Conservation (phyloP, 2,797 vertebrate species). For the Danio kyathit region DNA sequence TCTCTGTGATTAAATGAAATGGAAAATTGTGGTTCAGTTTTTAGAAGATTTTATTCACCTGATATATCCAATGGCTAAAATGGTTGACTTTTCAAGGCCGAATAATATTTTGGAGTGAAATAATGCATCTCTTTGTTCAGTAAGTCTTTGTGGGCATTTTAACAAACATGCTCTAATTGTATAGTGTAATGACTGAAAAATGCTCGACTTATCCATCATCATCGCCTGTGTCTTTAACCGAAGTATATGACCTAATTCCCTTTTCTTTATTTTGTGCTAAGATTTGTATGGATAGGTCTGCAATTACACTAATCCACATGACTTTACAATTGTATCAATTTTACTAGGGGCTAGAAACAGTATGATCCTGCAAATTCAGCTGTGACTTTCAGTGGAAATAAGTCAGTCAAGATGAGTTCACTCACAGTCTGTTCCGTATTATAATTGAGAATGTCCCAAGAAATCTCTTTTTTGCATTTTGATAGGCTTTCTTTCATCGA, state of each 20-base stretch:
- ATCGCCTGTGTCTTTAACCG: not conserved
- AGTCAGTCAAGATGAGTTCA: not conserved
- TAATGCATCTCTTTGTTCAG: constrained; percentile 27
- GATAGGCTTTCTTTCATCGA: not conserved
- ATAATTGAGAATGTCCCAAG: not conserved
- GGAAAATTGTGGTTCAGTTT: not conserved
- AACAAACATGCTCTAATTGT: constrained; percentile 38
- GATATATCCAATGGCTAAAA: not conserved
- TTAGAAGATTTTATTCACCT: constrained; percentile 2
- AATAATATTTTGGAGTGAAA: constrained; percentile 20
- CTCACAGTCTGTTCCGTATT: not conserved
- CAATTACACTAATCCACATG: not conserved
- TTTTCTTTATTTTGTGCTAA: not conserved
- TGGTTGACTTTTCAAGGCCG: constrained; percentile 8
- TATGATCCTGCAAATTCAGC: not conserved
- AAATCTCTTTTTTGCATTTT: not conserved
- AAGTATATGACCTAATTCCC: not conserved
- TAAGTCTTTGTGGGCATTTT: constrained; percentile 32
- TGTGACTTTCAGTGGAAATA: not conserved
- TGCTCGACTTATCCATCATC: not conserved
- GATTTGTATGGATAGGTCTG: not conserved
- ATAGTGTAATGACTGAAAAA: not conserved
- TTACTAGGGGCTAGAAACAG: not conserved
- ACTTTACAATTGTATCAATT: not conserved
- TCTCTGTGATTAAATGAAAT: constrained; percentile 6